phyloP scores from a whole-genome alignment of 2,888 invertebrate species.

The Stomorhina lunata region DNA sequence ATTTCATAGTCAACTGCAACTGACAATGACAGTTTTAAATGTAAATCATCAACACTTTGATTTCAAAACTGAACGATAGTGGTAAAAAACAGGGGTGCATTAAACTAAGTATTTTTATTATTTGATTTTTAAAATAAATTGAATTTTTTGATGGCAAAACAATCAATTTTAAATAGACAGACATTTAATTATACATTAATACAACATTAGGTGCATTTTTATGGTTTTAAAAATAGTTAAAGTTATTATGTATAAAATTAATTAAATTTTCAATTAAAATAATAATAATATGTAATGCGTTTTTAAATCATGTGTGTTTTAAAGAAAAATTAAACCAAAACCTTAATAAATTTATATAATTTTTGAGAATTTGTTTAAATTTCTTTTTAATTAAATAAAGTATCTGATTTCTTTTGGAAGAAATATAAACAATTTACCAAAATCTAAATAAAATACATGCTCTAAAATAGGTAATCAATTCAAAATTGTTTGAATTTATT shows the following conservation, averaged over 20 bases:
- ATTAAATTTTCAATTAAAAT: constrained; percentile 23
- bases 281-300: no score
- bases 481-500: constrained; percentile 9
- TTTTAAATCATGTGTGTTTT: constrained; percentile 3
- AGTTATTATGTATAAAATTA: constrained; percentile 7
- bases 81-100: constrained; percentile 41
- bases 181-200: constrained; percentile 18
- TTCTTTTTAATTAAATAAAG: not conserved
- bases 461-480: constrained; percentile 32
- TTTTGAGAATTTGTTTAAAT: not conserved
- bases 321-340: constrained; percentile 52
- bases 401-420: not conserved
- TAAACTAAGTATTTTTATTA: constrained; percentile 19
- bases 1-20: no score
- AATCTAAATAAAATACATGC: constrained; percentile 51
- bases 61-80: constrained; percentile 16
- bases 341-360: constrained; percentile 1
- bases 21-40: constrained; percentile 42
- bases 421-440: constrained; percentile 41
- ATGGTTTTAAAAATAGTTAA: constrained; percentile 39
- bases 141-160: constrained; percentile 26
- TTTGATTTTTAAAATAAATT: constrained; percentile 1
- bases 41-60: constrained; percentile 34
- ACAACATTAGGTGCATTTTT: constrained; percentile 37
- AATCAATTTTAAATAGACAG: constrained; percentile 28